phyloP scores from a whole-genome alignment of 2,113 vertebrate genomes.

The Aleadryas rufinucha region DNA sequence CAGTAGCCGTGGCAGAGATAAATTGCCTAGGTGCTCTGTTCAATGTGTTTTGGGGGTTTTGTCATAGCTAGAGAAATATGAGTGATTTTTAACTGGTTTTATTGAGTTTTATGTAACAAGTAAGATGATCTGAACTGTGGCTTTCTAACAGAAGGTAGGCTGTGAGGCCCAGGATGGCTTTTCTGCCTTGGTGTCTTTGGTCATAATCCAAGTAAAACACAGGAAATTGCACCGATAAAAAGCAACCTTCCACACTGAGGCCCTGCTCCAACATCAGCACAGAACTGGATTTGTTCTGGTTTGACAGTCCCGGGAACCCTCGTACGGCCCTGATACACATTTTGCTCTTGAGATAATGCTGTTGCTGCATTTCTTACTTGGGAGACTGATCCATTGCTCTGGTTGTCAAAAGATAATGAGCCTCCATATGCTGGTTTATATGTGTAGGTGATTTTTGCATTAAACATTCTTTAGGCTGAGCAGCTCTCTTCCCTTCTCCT shows the following conservation, averaged over 20 bases:
- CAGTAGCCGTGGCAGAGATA: background rate
- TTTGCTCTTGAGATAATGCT: background rate
- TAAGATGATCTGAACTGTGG: background rate
- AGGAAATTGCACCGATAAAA: background rate
- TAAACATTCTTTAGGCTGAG: background rate
- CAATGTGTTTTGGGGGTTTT: background rate
- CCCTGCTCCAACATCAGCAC: accelerated
- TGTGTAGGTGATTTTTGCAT: background rate
- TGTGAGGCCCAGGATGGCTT: background rate
- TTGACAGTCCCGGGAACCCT: background rate
- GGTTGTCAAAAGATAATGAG: background rate
- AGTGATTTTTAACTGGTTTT: background rate
- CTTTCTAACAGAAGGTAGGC: background rate
- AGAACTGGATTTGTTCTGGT: background rate
- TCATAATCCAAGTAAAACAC: background rate
- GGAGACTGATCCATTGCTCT: background rate
- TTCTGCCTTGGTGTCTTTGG: background rate
- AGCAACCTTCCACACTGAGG: background rate
- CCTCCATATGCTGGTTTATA: background rate
- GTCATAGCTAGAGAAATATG: background rate
- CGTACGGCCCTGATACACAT: accelerated
- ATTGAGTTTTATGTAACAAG: background rate
- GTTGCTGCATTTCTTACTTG: background rate
- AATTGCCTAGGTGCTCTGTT: background rate
- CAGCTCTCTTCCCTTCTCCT: background rate